Evolutionary conservation across 2,797 vertebrate species (phyloP).

Genomic region (Lutjanus argentimaculatus): DNA sequence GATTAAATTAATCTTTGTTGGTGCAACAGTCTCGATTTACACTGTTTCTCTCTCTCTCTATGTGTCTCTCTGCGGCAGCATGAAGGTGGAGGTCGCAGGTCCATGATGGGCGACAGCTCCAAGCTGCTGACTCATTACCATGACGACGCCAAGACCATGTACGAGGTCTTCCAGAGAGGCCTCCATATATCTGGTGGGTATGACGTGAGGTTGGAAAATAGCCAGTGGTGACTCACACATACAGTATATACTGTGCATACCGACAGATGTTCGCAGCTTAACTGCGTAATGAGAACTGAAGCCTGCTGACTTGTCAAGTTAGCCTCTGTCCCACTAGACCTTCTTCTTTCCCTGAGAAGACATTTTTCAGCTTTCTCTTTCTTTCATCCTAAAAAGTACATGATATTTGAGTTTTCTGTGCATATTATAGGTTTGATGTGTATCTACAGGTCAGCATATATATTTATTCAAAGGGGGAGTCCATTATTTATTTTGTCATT

Average conservation of each 20-base stretch:
- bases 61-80: slow-evolving; percentile 75
- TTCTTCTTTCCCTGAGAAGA: no score
- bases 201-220: background rate
- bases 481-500: no score
- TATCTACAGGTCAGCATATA: background rate
- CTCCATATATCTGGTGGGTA: slow-evolving; percentile 94
- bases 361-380: background rate
- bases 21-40: background rate
- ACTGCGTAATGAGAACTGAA: no score
- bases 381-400: background rate
- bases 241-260: background rate
- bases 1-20: no score
- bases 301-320: no score
- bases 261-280: background rate
- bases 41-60: background rate
- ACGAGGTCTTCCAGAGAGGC: slow-evolving; percentile 95
- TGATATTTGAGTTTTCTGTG: background rate
- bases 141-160: slow-evolving; percentile 96
- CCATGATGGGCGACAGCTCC: slow-evolving; percentile 90
- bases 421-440: background rate
- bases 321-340: no score
- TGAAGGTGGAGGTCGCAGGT: slow-evolving; percentile 89
- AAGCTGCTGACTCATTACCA: slow-evolving; percentile 94
- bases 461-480: no score
- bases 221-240: background rate